Percentiles rank a stretch among this genome's conserved stretches.
Evolutionary conservation across 2,797 vertebrate species (phyloP).

Genomic region (Scomberomorus guttatus): DNA sequence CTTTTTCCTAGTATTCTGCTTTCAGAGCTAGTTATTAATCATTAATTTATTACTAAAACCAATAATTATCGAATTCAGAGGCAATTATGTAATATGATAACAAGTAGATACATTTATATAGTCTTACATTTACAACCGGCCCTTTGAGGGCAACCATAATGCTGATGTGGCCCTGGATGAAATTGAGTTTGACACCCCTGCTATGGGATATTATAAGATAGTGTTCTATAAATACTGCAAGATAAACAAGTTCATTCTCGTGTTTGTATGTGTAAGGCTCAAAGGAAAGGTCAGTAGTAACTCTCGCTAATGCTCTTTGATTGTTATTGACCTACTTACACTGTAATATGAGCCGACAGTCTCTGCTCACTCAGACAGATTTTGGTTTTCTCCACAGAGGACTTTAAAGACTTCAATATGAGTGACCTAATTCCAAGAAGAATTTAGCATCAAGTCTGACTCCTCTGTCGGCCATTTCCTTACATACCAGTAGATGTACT

Average conservation of each 20-base stretch:
- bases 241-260: conserved; percentile 12
- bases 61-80: too few species aligned
- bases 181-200: too few species aligned
- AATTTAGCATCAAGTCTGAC: background rate
- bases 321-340: conserved; percentile 61
- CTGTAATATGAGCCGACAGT: conserved; percentile 43
- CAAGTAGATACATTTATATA: too few species aligned
- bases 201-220: background rate
- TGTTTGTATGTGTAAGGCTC: conserved; percentile 2
- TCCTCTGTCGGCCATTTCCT: background rate
- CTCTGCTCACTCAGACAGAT: conserved; percentile 21
- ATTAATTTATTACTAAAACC: too few species aligned
- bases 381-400: conserved; percentile 33
- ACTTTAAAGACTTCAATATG: conserved; percentile 22
- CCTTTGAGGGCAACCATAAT: too few species aligned
- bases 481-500: background rate
- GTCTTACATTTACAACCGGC: too few species aligned
- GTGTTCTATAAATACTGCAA: background rate
- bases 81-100: too few species aligned
- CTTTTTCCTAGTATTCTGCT: too few species aligned
- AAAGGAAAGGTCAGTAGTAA: conserved; percentile 20
- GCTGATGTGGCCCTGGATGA: too few species aligned
- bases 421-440: conserved; percentile 38
- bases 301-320: conserved; percentile 54
- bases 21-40: too few species aligned